Base-by-base conservation (phyloP, 2,797 vertebrate species). In the Kryptolebias ocellatus region DNA sequence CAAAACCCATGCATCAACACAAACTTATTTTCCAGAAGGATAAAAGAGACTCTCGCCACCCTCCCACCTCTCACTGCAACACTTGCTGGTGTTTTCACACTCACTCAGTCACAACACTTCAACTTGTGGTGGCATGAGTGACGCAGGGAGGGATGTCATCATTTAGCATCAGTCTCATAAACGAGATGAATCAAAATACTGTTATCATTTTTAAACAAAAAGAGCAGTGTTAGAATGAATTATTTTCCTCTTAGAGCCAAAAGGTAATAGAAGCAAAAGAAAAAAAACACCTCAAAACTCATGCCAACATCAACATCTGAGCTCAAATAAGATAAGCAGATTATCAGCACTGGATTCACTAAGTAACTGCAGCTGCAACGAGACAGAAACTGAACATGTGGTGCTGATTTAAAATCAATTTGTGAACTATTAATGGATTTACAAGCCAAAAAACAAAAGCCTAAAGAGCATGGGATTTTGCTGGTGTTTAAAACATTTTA, bases 21-120 rank as follows among this genome's bases (percentile, higher is more conserved):
- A 77, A 74, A 83, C 79, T 79, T 17, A 60, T 72, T 78, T 74
- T 72, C 67, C 81, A 70, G 53, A 54, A 70, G 72, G 69, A 83
- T 71, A 72, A 83, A 79, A 79, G 53, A 61, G 72, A 60, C 67
- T 81, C 70, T 64, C 27, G 27, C 64, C 79, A 78, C 67, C 81
- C 78, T 86, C 87, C 87, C 66, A 73, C 82, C 71, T 71, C 57
- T 63, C 78, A 63, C 54, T 49, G 50, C 61, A 76, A 81, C 82
- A 60, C 78, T 87, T 49, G 74, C 76, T 84, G 83, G 86, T 72
- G 4, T 81, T 79, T 87, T 91, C 86, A 78, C 87, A 87, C 80
- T 51, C 69, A 37, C 34, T 37, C 34, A 37, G 34, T 83, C 76
- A 54, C 74, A 79, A 87, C 88, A 81, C 79, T 84, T 85, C 72